Percentiles rank a stretch among this genome's conserved stretches.
Conservation (phyloP, 2,113 vertebrate species). For the Neotoma lepida region DNA sequence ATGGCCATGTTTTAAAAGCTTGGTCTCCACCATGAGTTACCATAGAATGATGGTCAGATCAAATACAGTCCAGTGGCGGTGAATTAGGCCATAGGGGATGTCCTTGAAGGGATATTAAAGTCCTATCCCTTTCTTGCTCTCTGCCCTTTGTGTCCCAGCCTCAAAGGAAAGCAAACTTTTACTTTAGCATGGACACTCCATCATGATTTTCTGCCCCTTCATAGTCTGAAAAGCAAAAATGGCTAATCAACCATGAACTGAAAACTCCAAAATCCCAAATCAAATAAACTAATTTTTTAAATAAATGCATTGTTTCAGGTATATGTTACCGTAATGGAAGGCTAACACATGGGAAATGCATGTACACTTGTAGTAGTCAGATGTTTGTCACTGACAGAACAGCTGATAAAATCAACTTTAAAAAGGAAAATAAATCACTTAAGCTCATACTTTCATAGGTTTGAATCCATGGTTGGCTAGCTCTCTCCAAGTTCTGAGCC, state of each 20-base stretch:
- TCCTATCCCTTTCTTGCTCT: background rate
- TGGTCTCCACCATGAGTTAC: background rate
- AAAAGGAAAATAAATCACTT: background rate
- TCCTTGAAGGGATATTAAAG: background rate
- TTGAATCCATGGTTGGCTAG: background rate
- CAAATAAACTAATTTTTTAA: background rate
- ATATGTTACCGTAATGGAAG: background rate
- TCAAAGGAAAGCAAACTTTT: background rate
- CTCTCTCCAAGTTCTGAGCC: background rate
- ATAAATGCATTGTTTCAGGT: background rate
- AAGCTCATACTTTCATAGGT: background rate
- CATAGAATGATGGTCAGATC: background rate
- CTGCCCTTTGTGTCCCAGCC: background rate
- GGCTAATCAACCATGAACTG: background rate
- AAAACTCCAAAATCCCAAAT: background rate
- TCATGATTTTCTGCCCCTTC: background rate
- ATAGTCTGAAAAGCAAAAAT: background rate
- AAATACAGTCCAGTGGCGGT: background rate
- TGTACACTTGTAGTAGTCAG: background rate
- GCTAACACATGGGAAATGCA: background rate
- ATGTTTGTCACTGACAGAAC: background rate
- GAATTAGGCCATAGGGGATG: background rate
- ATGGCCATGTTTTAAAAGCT: background rate
- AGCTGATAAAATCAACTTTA: background rate
- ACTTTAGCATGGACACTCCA: background rate